Evolutionary conservation across 2,888 invertebrate genomes (phyloP).

Genomic region (Tortricodes alternella): DNA sequence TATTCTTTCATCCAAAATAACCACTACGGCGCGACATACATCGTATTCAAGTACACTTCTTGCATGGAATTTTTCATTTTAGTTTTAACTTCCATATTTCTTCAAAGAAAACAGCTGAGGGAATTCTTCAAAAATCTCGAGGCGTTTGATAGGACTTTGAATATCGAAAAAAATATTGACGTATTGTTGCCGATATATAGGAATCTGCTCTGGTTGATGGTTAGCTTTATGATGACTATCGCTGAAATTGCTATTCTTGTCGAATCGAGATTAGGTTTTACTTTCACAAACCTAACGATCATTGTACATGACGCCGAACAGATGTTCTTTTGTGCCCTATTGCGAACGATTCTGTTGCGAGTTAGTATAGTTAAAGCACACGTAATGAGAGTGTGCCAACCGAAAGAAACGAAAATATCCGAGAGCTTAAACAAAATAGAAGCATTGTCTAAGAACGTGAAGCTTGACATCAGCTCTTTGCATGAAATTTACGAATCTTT

Average conservation of each 20-base stretch:
- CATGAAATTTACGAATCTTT: constrained; percentile 60
- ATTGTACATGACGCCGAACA: constrained; percentile 57
- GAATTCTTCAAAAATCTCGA: constrained; percentile 49
- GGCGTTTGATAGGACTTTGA: constrained; percentile 52
- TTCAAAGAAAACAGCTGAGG: constrained; percentile 43
- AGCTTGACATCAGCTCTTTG: constrained; percentile 52
- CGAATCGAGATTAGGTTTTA: constrained; percentile 30
- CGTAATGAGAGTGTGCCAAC: constrained; percentile 46
- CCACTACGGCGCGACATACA: constrained; percentile 37
- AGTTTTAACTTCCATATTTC: constrained; percentile 41
- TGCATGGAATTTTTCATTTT: constrained; percentile 49
- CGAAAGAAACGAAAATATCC: constrained; percentile 30
- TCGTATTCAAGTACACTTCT: constrained; percentile 45
- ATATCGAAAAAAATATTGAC: constrained; percentile 46
- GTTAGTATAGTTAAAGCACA: constrained; percentile 58
- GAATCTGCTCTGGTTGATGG: constrained; percentile 38
- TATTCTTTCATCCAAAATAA: constrained; percentile 34
- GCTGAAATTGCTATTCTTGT: constrained; percentile 43
- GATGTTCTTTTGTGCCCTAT: constrained; percentile 49
- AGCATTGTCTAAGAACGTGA: constrained; percentile 47
- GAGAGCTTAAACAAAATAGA: constrained; percentile 45
- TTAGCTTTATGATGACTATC: constrained; percentile 38
- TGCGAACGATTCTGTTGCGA: constrained; percentile 49
- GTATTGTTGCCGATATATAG: constrained; percentile 38
- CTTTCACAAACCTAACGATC: constrained; percentile 41